phyloP scores from a whole-genome alignment of 2,888 invertebrate species.

The Polymixis lichenea region DNA sequence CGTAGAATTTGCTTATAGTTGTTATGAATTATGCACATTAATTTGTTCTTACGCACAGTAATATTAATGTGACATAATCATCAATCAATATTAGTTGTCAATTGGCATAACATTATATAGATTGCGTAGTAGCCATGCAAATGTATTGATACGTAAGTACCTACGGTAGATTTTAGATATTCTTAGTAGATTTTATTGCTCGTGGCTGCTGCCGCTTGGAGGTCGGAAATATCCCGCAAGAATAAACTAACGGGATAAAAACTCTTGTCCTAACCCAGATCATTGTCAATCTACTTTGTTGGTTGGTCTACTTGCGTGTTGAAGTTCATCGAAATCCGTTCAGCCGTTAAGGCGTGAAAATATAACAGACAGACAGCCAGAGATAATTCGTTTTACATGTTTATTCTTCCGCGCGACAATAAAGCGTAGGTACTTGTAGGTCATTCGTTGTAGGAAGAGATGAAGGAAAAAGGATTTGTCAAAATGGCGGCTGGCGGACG shows the following conservation, averaged over 20 bases:
- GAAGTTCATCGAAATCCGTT: too few species aligned
- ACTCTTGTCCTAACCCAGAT: neutral
- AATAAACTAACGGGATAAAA: neutral
- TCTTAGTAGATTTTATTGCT: neutral
- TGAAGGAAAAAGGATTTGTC: too few species aligned
- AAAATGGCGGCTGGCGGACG: too few species aligned
- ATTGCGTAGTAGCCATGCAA: conserved; percentile 14
- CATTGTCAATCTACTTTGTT: too few species aligned
- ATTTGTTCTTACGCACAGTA: neutral
- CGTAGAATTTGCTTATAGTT: neutral
- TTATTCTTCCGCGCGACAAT: too few species aligned
- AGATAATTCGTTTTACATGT: too few species aligned
- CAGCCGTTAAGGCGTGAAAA: neutral
- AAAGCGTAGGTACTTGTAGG: too few species aligned
- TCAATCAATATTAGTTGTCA: conserved; percentile 28
- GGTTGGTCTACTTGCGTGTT: too few species aligned
- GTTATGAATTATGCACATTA: neutral
- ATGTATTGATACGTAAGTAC: neutral
- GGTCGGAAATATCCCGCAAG: neutral
- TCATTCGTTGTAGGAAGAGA: too few species aligned
- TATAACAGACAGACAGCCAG: too few species aligned
- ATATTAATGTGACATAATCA: conserved; percentile 7
- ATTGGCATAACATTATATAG: conserved; percentile 17
- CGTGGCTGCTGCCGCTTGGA: neutral
- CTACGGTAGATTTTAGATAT: neutral